A percentile compares a stretch with the other conserved stretches of the same genome.
phyloP scores from a whole-genome alignment of 2,888 invertebrate genomes.

The Trisateles emortualis region DNA sequence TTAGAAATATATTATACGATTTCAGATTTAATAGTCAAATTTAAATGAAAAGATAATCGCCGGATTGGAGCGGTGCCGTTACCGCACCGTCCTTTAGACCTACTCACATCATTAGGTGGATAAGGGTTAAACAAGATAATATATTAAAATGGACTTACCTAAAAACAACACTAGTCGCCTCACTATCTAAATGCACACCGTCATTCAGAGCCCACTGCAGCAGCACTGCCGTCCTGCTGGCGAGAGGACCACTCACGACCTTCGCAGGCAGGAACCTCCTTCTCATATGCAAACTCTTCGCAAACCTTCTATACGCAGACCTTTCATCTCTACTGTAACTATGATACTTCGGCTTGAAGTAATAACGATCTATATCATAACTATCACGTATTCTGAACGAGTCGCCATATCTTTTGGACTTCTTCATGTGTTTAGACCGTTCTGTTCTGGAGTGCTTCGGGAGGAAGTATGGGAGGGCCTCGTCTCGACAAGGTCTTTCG shows the following conservation, averaged over 20 bases:
- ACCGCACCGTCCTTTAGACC: no score
- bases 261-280: slow-evolving; percentile 68
- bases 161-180: slow-evolving; percentile 79
- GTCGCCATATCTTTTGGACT: slow-evolving; percentile 48
- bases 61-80: no score
- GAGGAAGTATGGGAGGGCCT: slow-evolving; percentile 71
- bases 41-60: no score
- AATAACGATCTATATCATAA: slow-evolving; percentile 63
- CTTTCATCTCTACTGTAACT: slow-evolving; percentile 62
- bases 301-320: slow-evolving; percentile 57
- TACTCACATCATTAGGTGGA: no score
- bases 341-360: slow-evolving; percentile 72
- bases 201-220: slow-evolving; percentile 78
- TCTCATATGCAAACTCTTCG: slow-evolving; percentile 61
- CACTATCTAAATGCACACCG: slow-evolving; percentile 68
- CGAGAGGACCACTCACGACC: slow-evolving; percentile 73
- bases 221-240: slow-evolving; percentile 59
- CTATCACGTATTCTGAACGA: slow-evolving; percentile 50
- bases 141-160: slow-evolving; percentile 66
- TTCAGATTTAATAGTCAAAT: no score
- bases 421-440: slow-evolving; percentile 64
- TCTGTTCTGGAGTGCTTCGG: slow-evolving; percentile 66
- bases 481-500: slow-evolving; percentile 71
- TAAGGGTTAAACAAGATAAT: background rate
- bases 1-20: no score